These are phyloP conservation scores for Cherax destructor DNA, from an alignment of 1,140 invertebrate genomes.

Conservation along the genomic window DNA sequence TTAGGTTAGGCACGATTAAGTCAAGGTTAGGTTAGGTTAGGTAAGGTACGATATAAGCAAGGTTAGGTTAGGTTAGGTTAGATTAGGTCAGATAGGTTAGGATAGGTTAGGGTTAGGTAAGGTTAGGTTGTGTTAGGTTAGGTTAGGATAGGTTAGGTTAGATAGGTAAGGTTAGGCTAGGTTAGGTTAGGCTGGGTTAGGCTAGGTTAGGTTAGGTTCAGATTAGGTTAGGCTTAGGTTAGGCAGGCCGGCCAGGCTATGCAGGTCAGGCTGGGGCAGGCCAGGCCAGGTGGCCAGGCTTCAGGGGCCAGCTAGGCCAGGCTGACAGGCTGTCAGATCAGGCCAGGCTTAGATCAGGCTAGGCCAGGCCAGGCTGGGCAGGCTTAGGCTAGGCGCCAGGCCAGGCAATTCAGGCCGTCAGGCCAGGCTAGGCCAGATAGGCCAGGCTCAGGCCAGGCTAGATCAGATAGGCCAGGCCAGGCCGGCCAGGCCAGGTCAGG, in stretches of 20 bases:
- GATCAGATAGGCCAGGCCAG: slow-evolving; percentile 9
- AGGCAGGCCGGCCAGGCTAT: not conserved
- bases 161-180: slow-evolving; percentile 59
- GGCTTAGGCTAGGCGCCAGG: not conserved
- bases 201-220: slow-evolving; percentile 72
- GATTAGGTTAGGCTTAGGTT: slow-evolving; percentile 55
- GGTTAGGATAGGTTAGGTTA: slow-evolving; percentile 63
- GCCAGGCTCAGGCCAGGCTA: slow-evolving; percentile 29
- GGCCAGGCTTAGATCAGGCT: slow-evolving; percentile 16
- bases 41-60: slow-evolving; percentile 41
- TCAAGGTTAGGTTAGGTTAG: too few species aligned
- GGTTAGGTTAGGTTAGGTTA: slow-evolving; percentile 61
- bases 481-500: not conserved
- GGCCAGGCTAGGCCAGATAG: slow-evolving; percentile 39
- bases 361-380: too few species aligned
- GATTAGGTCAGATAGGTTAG: not conserved
- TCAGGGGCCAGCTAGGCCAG: slow-evolving; percentile 71
- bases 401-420: slow-evolving; percentile 61
- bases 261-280: not conserved
- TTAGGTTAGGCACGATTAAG: too few species aligned
- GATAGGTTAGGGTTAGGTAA: slow-evolving; percentile 64
- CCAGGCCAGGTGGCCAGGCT: slow-evolving; percentile 50
- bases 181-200: slow-evolving; percentile 72
- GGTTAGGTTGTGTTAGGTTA: not conserved
- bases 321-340: slow-evolving; percentile 31